Evolutionary conservation across 2,113 vertebrate species (phyloP).

Genomic region (Melanocharis versteri): DNA sequence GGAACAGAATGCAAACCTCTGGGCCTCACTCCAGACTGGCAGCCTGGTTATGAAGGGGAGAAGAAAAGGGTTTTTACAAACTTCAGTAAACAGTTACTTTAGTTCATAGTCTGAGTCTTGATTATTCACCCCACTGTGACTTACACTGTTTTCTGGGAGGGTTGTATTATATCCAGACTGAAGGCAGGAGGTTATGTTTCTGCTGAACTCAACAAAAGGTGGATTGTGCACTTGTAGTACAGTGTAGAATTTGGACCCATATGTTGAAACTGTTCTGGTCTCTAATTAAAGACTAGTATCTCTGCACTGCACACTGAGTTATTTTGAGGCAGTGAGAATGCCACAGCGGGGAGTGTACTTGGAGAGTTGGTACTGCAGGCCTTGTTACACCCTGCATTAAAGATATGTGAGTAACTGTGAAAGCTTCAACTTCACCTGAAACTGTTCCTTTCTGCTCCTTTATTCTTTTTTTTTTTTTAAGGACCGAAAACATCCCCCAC

Average conservation of each 20-base stretch:
- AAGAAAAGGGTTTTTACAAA: slow-evolving; percentile 6
- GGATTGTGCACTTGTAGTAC: slow-evolving; percentile 26
- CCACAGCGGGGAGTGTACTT: slow-evolving; percentile 65
- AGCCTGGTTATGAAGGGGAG: neutral
- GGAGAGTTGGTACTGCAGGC: slow-evolving; percentile 21
- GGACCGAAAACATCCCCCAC: fast-evolving
- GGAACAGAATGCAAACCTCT: neutral
- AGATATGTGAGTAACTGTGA: slow-evolving; percentile 4
- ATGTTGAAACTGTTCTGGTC: slow-evolving; percentile 55
- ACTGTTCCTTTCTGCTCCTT: neutral
- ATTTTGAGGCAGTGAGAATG: slow-evolving; percentile 60
- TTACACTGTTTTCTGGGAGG: neutral
- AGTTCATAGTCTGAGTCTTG: neutral
- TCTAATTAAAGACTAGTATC: slow-evolving; percentile 63
- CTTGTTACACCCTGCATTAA: slow-evolving; percentile 37
- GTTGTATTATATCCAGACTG: neutral
- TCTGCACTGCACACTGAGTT: slow-evolving; percentile 50
- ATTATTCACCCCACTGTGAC: neutral
- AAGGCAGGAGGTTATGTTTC: slow-evolving; percentile 46
- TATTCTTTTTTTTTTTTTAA: neutral
- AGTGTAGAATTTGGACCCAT: slow-evolving; percentile 42
- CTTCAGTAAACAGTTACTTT: neutral
- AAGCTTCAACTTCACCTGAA: slow-evolving; percentile 28
- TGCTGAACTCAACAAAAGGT: slow-evolving; percentile 54
- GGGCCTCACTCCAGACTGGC: neutral